Percentiles rank a stretch among this genome's conserved stretches.
Conservation (phyloP, 2,113 vertebrate species). For the Spea bombifrons region DNA sequence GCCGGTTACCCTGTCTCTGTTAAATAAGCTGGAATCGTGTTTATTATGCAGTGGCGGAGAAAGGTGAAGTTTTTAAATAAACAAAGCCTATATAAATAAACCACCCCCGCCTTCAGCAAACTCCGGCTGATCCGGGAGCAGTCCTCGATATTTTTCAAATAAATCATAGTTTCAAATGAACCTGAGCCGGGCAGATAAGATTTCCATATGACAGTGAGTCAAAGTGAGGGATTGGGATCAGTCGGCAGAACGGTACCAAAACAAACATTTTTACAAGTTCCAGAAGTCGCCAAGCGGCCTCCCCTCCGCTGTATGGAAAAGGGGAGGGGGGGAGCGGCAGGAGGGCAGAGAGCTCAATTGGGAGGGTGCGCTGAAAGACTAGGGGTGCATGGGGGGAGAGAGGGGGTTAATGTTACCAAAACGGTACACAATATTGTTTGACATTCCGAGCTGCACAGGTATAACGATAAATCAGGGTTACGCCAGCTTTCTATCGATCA, state of each 20-base stretch:
- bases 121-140: slow-evolving; percentile 52
- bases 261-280: slow-evolving; percentile 63
- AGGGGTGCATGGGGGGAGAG: background rate
- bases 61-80: slow-evolving; percentile 69
- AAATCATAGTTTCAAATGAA: slow-evolving; percentile 62
- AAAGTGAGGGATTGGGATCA: slow-evolving; percentile 40
- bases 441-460: background rate
- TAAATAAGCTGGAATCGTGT: slow-evolving; percentile 56
- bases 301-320: slow-evolving; percentile 18
- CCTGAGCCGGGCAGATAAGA: slow-evolving; percentile 53
- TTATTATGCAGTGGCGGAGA: slow-evolving; percentile 54
- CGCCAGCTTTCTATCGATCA: too few species aligned
- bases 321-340: slow-evolving; percentile 25
- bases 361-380: background rate
- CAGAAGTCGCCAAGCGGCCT: slow-evolving; percentile 49
- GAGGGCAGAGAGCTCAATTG: background rate
- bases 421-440: background rate
- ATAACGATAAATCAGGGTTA: too few species aligned
- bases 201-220: slow-evolving; percentile 60
- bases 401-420: background rate
- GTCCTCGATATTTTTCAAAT: slow-evolving; percentile 62
- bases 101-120: slow-evolving; percentile 56
- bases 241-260: slow-evolving; percentile 37
- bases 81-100: slow-evolving; percentile 71
- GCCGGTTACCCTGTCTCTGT: slow-evolving; percentile 31